Conservation (phyloP, 2,113 vertebrate genomes). For the Lophius piscatorius region DNA sequence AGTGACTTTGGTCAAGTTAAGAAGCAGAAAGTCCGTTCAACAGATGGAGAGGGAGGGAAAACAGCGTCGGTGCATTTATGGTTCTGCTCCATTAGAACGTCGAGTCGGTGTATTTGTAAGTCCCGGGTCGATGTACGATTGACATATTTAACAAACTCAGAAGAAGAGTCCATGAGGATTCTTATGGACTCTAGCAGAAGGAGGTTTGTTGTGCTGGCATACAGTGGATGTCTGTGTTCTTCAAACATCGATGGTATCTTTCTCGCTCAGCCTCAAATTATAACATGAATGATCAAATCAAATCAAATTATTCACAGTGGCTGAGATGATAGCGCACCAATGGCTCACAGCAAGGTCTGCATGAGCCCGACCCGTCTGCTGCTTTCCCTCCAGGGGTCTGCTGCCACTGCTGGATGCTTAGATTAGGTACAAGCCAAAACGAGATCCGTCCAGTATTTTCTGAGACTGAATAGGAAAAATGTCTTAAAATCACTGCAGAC, state of each 20-base stretch:
- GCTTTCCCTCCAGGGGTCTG: conserved; percentile 11
- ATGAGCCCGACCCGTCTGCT: conserved; percentile 30
- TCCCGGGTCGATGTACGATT: too few relatives aligned
- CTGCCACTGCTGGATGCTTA: too few relatives aligned
- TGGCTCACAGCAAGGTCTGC: conserved; percentile 34
- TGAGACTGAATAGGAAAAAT: too few relatives aligned
- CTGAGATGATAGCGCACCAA: conserved; percentile 17
- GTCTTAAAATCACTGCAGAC: too few relatives aligned
- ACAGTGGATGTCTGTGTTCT: conserved; percentile 13
- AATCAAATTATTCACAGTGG: conserved; percentile 43
- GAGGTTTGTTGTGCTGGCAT: conserved; percentile 8
- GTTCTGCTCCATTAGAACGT: conserved; percentile 37
- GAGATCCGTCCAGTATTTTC: too few relatives aligned
- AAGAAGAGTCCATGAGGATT: too few relatives aligned
- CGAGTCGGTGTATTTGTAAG: too few relatives aligned
- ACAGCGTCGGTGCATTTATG: conserved; percentile 43
- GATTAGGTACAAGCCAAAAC: too few relatives aligned
- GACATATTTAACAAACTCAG: too few relatives aligned
- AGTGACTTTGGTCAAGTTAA: conserved; percentile 78
- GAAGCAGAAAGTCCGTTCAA: conserved; percentile 62
- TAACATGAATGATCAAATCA: conserved; percentile 38
- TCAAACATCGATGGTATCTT: neutral
- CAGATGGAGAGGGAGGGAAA: conserved; percentile 65
- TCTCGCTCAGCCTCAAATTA: conserved; percentile 11
- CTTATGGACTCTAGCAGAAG: too few relatives aligned